Percentiles rank a stretch among this genome's conserved stretches.
Evolutionary conservation across 2,888 invertebrate genomes (phyloP).

Genomic region (Quadroppia sp.): DNA sequence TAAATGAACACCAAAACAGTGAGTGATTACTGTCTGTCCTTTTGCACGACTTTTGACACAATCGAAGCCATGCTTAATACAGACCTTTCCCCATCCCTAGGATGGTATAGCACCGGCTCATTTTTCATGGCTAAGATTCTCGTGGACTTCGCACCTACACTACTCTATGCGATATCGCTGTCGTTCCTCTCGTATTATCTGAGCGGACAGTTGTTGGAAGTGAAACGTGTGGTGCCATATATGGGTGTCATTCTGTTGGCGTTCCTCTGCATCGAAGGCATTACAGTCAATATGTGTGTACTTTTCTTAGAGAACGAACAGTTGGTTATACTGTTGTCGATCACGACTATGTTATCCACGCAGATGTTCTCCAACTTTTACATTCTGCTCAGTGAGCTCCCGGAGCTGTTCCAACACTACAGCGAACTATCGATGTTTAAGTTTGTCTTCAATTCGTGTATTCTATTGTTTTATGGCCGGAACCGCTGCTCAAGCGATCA

Average conservation of each 20-base stretch:
- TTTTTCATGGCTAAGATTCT: not conserved
- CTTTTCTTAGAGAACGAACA: too few relatives aligned
- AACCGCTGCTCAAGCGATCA: not conserved
- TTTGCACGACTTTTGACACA: too few relatives aligned
- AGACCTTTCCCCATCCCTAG: too few relatives aligned
- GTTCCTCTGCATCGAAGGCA: not conserved
- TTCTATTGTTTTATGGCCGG: not conserved
- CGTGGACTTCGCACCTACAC: not conserved
- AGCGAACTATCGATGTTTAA: not conserved
- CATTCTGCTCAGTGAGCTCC: not conserved
- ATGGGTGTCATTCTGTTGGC: not conserved
- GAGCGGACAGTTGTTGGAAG: not conserved
- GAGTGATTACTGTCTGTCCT: too few relatives aligned
- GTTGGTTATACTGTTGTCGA: too few relatives aligned
- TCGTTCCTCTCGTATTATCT: not conserved
- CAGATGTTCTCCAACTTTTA: not conserved
- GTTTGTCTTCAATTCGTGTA: not conserved
- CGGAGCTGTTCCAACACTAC: not conserved
- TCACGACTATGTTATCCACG: too few relatives aligned
- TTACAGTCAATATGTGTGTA: not conserved
- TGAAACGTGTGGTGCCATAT: not conserved
- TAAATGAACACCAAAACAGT: too few relatives aligned
- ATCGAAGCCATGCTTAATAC: too few relatives aligned
- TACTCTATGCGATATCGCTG: not conserved
- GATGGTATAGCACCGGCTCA: constrained; percentile 3